Base-by-base conservation (phyloP, 2,888 invertebrate species). In the Drosophila ustulata region DNA sequence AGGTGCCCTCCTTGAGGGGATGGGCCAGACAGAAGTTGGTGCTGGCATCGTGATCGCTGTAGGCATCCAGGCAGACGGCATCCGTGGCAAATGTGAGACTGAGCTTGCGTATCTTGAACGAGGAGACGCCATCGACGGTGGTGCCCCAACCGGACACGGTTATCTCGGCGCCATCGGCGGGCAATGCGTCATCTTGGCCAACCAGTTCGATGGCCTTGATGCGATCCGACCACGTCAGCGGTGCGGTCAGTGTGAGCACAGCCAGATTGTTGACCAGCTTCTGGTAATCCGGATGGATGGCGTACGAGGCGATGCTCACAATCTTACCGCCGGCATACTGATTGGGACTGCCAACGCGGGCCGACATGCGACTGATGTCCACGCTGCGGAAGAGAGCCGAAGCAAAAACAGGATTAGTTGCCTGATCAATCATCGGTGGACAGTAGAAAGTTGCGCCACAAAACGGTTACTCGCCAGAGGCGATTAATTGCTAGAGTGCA, bases 331-430 rank as follows among this genome's bases (percentile, higher is more conserved):
- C 87, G 2, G 88, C 82, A 39, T 91, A 89, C 34, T 89, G 84
- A 75, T 91, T 92, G 11, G 89, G 82, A 59, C 92, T 92, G 52
- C 93, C 93, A 51, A 91, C 91, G 8, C 92, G 91, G 3, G 82
- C 71, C 3, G 84, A 62, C 11, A 91, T 18, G 3, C 89, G 83
- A 13, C 30, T 72, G 9, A n/a, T 4, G 4, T 52, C 82, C 34
- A 80, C 39, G 4, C 75, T 75, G n/a, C 0, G 43, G n/a, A 0
- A 5, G n/a, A 5, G n/a, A n/a, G 37, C 0, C 3, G 3, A 32
- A 9, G 9, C 1, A 32, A 32, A 32, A 18, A 18, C 18, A 3
- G 9, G 9, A 9, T 32, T 32, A 18, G 18, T 18, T 18, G 18
- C 18, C 18, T 2, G 18, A 18, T 18, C 18, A 18, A 18, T 18